phyloP scores from a whole-genome alignment of 1,140 invertebrate genomes.

The Drosophila obscura region DNA sequence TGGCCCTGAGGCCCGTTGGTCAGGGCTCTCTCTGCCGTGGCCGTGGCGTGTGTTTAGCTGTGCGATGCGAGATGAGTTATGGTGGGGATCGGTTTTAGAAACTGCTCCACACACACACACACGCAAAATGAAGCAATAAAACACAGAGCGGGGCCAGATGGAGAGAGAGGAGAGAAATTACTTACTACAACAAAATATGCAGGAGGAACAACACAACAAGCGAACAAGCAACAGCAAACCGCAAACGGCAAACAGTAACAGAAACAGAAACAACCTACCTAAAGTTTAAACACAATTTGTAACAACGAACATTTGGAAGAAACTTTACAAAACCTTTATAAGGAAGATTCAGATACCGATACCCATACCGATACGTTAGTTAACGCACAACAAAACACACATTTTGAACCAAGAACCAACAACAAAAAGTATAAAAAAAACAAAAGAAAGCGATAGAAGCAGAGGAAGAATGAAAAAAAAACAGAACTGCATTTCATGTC shows the following conservation, averaged over 20 bases:
- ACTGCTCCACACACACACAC: constrained; percentile 9
- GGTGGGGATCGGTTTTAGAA: constrained; percentile 34
- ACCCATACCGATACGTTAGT: constrained; percentile 31
- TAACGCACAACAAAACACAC: constrained; percentile 9
- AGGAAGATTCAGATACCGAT: neutral
- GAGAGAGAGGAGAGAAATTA: too few species aligned
- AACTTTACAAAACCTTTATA: constrained; percentile 39
- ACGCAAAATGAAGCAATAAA: constrained; percentile 11
- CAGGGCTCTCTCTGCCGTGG: constrained; percentile 11
- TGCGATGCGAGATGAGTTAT: neutral
- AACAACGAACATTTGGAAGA: constrained; percentile 51
- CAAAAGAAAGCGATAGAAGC: neutral
- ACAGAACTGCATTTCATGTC: constrained; percentile 14
- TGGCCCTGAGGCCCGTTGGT: constrained; percentile 9
- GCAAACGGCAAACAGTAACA: constrained; percentile 14
- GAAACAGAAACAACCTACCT: constrained; percentile 74
- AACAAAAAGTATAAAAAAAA: neutral
- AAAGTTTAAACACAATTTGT: constrained; percentile 62
- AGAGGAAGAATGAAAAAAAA: neutral
- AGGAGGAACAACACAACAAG: constrained; percentile 31
- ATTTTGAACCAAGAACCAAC: constrained; percentile 7
- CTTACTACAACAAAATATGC: too few species aligned
- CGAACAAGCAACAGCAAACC: constrained; percentile 30
- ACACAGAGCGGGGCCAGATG: constrained; percentile 1
- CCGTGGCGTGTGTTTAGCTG: neutral